A percentile compares a stretch with the other conserved stretches of the same genome.
phyloP scores from a whole-genome alignment of 2,797 vertebrate species.

The Brachymystax lenok region DNA sequence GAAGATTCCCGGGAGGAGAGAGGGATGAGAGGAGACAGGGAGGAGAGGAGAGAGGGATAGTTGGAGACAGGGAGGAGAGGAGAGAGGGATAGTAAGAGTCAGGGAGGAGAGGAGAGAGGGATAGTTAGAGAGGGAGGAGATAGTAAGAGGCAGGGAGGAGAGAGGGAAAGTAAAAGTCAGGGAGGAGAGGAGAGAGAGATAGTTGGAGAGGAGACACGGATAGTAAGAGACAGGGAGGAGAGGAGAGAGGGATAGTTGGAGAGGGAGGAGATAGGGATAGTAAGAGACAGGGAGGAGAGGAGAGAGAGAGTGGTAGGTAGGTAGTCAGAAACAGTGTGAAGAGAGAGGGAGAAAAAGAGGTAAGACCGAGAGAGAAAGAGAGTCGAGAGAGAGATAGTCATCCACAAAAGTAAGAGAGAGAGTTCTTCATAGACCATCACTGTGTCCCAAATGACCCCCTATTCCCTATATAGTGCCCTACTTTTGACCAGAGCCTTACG shows the following conservation, averaged over 20 bases:
- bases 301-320: not conserved
- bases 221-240: not conserved
- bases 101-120: no score
- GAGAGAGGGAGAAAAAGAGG: not conserved
- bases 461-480: no score
- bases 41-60: slow-evolving; percentile 52
- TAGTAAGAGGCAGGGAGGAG: not conserved
- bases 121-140: no score
- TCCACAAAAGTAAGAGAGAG: not conserved
- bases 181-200: slow-evolving; percentile 54
- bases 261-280: not conserved
- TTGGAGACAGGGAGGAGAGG: slow-evolving; percentile 9
- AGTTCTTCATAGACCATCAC: no score
- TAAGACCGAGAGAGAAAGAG: not conserved
- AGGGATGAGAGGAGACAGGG: slow-evolving; percentile 20
- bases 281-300: no score
- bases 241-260: not conserved
- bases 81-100: not conserved
- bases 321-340: no score
- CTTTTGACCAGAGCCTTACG: no score
- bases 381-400: not conserved
- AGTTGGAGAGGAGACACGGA: not conserved
- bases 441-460: no score
- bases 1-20: not conserved
- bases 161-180: not conserved